phyloP scores from a whole-genome alignment of 1,140 invertebrate genomes.

The Trachymyrmex cornetzi region DNA sequence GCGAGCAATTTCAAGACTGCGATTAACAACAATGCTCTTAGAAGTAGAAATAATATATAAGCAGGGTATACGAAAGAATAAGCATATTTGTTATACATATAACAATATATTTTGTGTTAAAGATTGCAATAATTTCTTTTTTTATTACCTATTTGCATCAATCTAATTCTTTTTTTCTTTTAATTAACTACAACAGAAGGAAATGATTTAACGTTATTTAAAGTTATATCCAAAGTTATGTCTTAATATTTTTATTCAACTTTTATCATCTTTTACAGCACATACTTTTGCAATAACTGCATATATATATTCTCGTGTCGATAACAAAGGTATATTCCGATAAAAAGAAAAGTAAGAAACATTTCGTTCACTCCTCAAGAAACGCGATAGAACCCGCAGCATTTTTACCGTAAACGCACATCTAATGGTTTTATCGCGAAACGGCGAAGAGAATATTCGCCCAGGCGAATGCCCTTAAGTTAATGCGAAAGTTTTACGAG shows the following conservation, averaged over 20 bases:
- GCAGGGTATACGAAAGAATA: not conserved
- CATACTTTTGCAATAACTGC: not conserved
- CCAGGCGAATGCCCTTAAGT: not conserved
- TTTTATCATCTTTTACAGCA: not conserved
- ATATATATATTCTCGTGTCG: not conserved
- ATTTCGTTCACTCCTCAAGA: not conserved
- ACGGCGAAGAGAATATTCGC: slow-evolving; percentile 16
- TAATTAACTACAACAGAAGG: too few species aligned
- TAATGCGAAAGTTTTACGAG: slow-evolving; percentile 55
- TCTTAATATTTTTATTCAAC: slow-evolving; percentile 3
- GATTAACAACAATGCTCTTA: slow-evolving; percentile 19
- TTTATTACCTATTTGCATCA: not conserved
- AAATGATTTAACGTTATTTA: not conserved
- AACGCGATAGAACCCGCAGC: not conserved
- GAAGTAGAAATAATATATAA: not conserved
- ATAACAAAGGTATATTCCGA: slow-evolving; percentile 1
- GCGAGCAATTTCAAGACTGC: not conserved
- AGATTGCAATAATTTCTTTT: not conserved
- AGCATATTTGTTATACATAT: not conserved
- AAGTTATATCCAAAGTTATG: not conserved
- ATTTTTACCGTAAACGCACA: not conserved
- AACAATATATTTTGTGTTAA: not conserved
- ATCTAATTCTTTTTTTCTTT: not conserved
- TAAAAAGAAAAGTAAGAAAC: slow-evolving; percentile 24
- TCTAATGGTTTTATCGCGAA: slow-evolving; percentile 47